A percentile compares a stretch with the other conserved stretches of the same genome.
phyloP scores from a whole-genome alignment of 1,140 invertebrate genomes.

The Scaptomyza pallida region DNA sequence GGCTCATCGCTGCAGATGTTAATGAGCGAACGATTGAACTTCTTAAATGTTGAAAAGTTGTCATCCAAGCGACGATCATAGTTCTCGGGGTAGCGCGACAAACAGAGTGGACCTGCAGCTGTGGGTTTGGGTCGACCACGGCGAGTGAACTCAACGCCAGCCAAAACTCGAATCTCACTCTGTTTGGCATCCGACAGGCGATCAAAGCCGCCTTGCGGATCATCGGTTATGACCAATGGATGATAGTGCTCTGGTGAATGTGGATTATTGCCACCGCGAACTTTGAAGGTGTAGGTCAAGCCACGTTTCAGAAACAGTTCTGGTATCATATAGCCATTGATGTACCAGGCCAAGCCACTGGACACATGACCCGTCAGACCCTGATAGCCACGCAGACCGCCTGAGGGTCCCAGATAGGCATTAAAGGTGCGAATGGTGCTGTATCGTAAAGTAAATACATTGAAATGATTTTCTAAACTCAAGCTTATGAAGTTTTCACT shows the following conservation, averaged over 20 bases:
- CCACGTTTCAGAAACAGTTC: slow-evolving; percentile 94
- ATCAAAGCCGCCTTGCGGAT: slow-evolving; percentile 92
- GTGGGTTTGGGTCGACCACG: slow-evolving; percentile 91
- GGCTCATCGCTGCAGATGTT: slow-evolving; percentile 89
- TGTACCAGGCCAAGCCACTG: slow-evolving; percentile 84
- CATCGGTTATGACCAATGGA: slow-evolving; percentile 95
- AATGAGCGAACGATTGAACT: slow-evolving; percentile 91
- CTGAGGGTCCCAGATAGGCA: slow-evolving; percentile 92
- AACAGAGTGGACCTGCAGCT: slow-evolving; percentile 92
- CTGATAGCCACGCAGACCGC: slow-evolving; percentile 90
- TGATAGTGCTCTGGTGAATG: slow-evolving; percentile 95
- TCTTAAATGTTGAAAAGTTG: slow-evolving; percentile 91
- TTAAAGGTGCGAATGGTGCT: slow-evolving; percentile 89
- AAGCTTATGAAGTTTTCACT: slow-evolving; percentile 3
- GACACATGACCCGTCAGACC: slow-evolving; percentile 87
- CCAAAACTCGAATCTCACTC: slow-evolving; percentile 90
- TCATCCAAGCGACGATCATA: slow-evolving; percentile 92
- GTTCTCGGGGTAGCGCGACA: slow-evolving; percentile 87
- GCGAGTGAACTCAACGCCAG: slow-evolving; percentile 93
- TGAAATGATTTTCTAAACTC: not conserved
- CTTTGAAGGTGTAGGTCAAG: slow-evolving; percentile 92
- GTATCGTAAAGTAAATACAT: not conserved
- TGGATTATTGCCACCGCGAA: slow-evolving; percentile 95
- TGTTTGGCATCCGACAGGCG: slow-evolving; percentile 89
- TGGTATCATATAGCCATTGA: slow-evolving; percentile 93